Evolutionary conservation across 2,113 vertebrate species (phyloP).

Genomic region (Origma solitaria): DNA sequence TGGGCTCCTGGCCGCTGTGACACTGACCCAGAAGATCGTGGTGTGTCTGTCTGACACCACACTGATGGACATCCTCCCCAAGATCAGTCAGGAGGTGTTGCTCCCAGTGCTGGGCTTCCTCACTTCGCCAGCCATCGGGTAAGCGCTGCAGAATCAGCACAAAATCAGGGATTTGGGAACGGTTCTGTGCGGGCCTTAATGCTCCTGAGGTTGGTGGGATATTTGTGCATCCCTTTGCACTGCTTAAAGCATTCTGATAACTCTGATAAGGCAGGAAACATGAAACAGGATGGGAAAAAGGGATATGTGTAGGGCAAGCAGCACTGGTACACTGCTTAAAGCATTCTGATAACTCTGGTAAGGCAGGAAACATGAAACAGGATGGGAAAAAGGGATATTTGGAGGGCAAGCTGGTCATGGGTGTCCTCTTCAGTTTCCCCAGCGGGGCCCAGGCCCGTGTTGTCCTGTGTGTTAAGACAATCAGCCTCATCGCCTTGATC

Average conservation of each 20-base stretch:
- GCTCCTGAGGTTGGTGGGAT: not conserved
- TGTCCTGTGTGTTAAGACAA: slow-evolving; percentile 89
- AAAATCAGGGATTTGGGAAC: not conserved
- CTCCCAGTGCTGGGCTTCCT: slow-evolving; percentile 89
- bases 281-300: not conserved
- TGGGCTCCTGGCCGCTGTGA: slow-evolving; percentile 87
- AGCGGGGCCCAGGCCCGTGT: slow-evolving; percentile 91
- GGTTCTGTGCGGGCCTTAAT: not conserved
- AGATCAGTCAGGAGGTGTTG: slow-evolving; percentile 93
- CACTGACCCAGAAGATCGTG: slow-evolving; percentile 90
- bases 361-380: not conserved
- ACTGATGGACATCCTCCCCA: slow-evolving; percentile 97
- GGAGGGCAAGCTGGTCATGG: not conserved
- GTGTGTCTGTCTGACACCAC: slow-evolving; percentile 94
- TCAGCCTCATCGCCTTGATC: slow-evolving; percentile 92
- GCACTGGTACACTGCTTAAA: not conserved
- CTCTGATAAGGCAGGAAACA: not conserved
- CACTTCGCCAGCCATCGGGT: slow-evolving; percentile 85
- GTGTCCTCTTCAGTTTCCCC: slow-evolving; percentile 80
- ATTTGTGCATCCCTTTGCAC: not conserved
- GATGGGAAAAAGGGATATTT: not conserved
- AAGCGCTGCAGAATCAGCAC: not conserved
- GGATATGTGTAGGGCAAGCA: not conserved
- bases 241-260: not conserved
- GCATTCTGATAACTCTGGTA: not conserved